Conservation (phyloP, 2,888 invertebrate species). For the Spisula subtruncata region DNA sequence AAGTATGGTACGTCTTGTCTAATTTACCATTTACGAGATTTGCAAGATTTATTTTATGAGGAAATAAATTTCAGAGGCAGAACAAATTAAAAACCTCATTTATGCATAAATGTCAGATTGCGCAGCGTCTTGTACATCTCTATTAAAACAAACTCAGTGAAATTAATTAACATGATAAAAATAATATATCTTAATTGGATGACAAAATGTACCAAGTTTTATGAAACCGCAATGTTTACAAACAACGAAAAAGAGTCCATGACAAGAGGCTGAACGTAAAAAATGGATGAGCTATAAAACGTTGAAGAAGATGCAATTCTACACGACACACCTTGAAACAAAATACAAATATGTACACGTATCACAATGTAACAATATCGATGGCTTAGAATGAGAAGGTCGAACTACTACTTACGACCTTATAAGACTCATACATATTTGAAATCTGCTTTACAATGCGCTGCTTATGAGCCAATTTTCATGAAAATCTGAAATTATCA, state of each 20-base stretch:
- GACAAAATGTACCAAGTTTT: not conserved
- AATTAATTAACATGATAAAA: not conserved
- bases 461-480: too few relatives aligned
- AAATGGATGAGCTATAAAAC: too few relatives aligned
- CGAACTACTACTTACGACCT: too few relatives aligned
- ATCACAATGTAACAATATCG: too few relatives aligned
- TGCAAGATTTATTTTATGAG: not conserved
- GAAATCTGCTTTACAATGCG: too few relatives aligned
- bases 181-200: not conserved
- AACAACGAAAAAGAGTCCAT: not conserved
- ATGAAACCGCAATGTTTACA: conserved; percentile 11
- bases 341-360: too few relatives aligned
- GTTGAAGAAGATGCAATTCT: not conserved
- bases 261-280: not conserved
- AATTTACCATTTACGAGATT: not conserved
- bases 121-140: not conserved
- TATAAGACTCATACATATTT: too few relatives aligned
- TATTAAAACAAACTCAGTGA: not conserved
- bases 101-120: not conserved
- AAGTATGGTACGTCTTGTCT: too few relatives aligned
- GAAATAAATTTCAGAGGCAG: not conserved
- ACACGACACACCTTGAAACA: too few relatives aligned
- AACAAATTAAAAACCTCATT: not conserved
- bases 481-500: too few relatives aligned
- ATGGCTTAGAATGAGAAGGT: too few relatives aligned